Evolutionary conservation across 2,113 vertebrate species (phyloP).

Genomic region (Athene cunicularia): DNA sequence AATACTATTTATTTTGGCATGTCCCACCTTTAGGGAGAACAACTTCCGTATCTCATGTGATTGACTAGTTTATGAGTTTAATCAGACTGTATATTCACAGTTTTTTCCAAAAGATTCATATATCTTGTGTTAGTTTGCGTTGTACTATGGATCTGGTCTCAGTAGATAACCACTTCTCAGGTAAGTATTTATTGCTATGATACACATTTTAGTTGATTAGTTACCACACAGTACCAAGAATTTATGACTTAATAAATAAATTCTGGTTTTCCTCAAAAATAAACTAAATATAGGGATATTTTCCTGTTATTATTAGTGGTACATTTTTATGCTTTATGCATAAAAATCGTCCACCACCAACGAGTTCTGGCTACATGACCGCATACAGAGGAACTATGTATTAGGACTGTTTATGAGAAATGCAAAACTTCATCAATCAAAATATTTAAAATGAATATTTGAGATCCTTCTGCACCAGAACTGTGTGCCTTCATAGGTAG

Average conservation of each 20-base stretch:
- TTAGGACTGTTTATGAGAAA: background rate
- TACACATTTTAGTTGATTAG: slow-evolving; percentile 32
- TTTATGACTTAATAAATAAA: slow-evolving; percentile 19
- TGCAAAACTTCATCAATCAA: background rate
- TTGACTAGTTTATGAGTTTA: slow-evolving; percentile 28
- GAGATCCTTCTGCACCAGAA: background rate
- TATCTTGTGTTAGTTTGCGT: slow-evolving; percentile 25
- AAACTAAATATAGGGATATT: background rate
- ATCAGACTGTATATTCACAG: background rate
- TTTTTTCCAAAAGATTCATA: background rate
- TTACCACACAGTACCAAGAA: background rate
- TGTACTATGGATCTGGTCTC: slow-evolving; percentile 38
- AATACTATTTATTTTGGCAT: slow-evolving; percentile 40
- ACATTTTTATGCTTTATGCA: background rate
- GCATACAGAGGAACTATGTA: background rate
- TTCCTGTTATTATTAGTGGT: background rate
- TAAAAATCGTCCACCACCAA: background rate
- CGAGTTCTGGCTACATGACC: background rate
- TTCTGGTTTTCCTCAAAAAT: slow-evolving; percentile 45
- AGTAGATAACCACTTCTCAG: slow-evolving; percentile 40
- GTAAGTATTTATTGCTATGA: slow-evolving; percentile 47
- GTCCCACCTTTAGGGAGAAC: slow-evolving; percentile 45
- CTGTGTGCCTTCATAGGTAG: background rate
- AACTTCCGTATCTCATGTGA: slow-evolving; percentile 24
- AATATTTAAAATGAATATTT: background rate